Evolutionary conservation across 2,888 invertebrate species (phyloP).

Genomic region (Hydriomena furcata): DNA sequence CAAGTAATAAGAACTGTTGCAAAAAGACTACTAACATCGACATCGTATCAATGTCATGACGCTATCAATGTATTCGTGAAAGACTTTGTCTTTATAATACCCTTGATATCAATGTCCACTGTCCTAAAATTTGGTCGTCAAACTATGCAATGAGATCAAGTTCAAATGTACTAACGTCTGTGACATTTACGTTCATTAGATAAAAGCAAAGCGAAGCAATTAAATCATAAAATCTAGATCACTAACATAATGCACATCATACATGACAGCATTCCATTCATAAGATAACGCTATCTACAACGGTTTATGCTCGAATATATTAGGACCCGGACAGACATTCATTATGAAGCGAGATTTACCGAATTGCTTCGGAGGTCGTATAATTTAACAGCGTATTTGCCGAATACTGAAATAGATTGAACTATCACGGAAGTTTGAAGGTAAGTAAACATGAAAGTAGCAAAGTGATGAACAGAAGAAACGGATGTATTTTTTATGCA

Average conservation of each 20-base stretch:
- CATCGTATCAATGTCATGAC: no score
- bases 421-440: slow-evolving; percentile 15
- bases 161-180: background rate
- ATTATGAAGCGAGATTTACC: background rate
- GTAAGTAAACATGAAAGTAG: background rate
- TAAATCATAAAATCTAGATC: slow-evolving; percentile 1
- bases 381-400: no score
- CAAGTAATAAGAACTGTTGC: no score
- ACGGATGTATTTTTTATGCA: background rate
- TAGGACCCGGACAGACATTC: background rate
- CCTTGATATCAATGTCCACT: background rate
- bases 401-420: slow-evolving; percentile 21
- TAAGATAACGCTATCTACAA: slow-evolving; percentile 24
- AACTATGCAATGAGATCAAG: background rate
- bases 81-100: no score
- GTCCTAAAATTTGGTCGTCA: background rate
- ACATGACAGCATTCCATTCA: slow-evolving; percentile 18
- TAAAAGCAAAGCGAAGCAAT: slow-evolving; percentile 5
- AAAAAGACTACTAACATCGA: background rate
- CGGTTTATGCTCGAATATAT: slow-evolving; percentile 8
- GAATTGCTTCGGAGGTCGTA: slow-evolving; percentile 4
- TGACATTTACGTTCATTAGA: background rate
- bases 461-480: no score
- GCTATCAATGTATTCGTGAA: no score
- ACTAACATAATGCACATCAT: slow-evolving; percentile 11